Conservation (phyloP, 2,113 vertebrate species). For the Phalacrocorax aristotelis region DNA sequence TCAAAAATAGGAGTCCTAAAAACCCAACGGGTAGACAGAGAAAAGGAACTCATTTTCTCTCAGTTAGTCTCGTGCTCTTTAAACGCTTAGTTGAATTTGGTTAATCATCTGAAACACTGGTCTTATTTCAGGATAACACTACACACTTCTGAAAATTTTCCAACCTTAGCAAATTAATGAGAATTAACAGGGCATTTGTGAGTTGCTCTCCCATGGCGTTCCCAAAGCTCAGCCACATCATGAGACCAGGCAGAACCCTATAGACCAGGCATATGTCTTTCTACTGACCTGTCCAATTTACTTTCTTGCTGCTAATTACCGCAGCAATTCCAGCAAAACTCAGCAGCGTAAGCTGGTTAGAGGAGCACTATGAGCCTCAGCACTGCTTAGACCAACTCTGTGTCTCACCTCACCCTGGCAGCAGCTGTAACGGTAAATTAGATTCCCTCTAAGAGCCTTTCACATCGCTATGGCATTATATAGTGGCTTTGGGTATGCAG, state of each 20-base stretch:
- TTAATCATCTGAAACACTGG: neutral
- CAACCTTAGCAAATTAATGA: neutral
- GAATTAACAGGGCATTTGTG: neutral
- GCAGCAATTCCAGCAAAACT: neutral
- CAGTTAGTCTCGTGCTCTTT: neutral
- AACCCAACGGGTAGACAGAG: neutral
- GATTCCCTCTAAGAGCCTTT: neutral
- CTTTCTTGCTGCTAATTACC: neutral
- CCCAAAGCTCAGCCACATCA: neutral
- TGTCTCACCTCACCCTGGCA: neutral
- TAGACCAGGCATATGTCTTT: rapidly evolving
- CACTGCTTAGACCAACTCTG: neutral
- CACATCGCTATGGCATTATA: neutral
- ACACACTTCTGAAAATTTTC: neutral
- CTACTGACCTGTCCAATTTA: rapidly evolving
- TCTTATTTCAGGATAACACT: neutral
- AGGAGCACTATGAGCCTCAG: rapidly evolving
- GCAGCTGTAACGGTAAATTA: neutral
- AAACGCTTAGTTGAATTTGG: neutral
- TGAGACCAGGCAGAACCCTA: neutral
- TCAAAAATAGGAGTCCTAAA: neutral
- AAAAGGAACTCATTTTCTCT: neutral
- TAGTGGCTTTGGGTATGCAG: neutral
- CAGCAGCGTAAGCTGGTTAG: neutral
- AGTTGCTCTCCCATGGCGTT: neutral